phyloP scores from a whole-genome alignment of 1,140 invertebrate genomes.

The Drosophila burlai region DNA sequence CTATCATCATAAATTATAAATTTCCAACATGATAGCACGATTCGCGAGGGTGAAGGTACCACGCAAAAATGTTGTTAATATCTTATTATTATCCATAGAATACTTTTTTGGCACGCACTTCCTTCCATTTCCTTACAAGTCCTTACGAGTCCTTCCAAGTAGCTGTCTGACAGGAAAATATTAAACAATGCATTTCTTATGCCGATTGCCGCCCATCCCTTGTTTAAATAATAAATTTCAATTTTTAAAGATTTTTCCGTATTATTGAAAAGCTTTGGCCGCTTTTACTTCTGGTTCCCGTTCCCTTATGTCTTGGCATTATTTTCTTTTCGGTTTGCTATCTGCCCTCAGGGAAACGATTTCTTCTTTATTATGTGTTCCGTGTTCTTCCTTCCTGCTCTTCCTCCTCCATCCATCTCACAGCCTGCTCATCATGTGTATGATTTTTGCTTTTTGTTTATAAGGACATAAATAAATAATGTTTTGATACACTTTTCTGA shows the following conservation, averaged over 20 bases:
- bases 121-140: neutral
- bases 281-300: conserved; percentile 12
- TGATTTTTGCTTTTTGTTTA: conserved; percentile 74
- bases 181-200: conserved; percentile 63
- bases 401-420: neutral
- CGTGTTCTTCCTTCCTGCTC: conserved; percentile 1
- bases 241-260: conserved; percentile 78
- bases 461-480: conserved; percentile 77
- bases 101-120: conserved; percentile 61
- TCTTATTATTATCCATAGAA: conserved; percentile 72
- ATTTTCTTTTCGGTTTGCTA: conserved; percentile 20
- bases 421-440: conserved; percentile 54
- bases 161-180: conserved; percentile 52
- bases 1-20: conserved; percentile 72
- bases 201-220: conserved; percentile 3
- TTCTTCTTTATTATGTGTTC: conserved; percentile 74
- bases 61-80: conserved; percentile 64
- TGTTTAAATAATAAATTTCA: conserved; percentile 78
- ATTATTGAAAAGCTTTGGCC: conserved; percentile 72
- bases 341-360: conserved; percentile 71
- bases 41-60: neutral
- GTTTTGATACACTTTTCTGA: conserved; percentile 65
- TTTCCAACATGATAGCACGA: conserved; percentile 33
- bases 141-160: conserved; percentile 24
- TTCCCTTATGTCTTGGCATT: conserved; percentile 8